Conservation (phyloP, 1,140 invertebrate species). For the Drosophila ohnishii region DNA sequence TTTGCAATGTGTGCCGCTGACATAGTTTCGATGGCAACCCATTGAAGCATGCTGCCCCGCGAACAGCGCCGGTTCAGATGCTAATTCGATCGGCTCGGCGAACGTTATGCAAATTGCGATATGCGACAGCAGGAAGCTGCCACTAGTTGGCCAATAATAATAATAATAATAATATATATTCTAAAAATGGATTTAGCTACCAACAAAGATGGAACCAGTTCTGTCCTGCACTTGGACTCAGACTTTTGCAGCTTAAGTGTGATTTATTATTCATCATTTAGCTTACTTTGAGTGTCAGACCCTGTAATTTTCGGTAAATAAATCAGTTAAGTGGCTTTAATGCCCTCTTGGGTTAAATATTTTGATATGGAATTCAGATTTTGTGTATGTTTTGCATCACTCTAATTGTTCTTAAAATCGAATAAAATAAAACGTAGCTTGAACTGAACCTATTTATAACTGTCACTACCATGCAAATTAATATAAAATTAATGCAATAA, state of each 20-base stretch:
- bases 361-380: not conserved
- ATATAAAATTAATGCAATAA: not conserved
- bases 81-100: constrained; percentile 27
- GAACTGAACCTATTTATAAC: not conserved
- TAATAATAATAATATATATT: constrained; percentile 26
- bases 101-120: constrained; percentile 50
- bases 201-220: constrained; percentile 7
- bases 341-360: not conserved
- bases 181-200: constrained; percentile 42
- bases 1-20: constrained; percentile 67
- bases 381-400: not conserved
- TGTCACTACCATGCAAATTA: not conserved
- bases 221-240: not conserved
- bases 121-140: constrained; percentile 50
- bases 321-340: not conserved
- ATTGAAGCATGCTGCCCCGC: constrained; percentile 39
- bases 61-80: constrained; percentile 17
- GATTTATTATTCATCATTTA: not conserved
- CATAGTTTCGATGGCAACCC: constrained; percentile 57
- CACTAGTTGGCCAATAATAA: constrained; percentile 10
- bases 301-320: not conserved
- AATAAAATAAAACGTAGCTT: not conserved
- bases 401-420: not conserved
- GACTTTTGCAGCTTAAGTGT: not conserved
- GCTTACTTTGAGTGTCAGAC: not conserved